Base-by-base conservation (phyloP, 2,113 vertebrate species). In the Lota lota region DNA sequence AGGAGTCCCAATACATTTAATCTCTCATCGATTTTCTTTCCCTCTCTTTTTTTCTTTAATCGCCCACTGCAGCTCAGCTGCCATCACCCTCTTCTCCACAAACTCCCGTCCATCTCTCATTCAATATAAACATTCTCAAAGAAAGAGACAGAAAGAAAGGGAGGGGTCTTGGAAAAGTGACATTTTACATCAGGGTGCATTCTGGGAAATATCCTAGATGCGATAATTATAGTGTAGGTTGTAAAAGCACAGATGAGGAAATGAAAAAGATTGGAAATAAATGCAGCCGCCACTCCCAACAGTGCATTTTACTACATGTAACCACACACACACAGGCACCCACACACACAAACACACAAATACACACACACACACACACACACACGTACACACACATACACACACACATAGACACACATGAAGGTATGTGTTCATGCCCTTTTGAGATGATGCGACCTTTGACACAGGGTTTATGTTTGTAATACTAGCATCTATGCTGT, bases 1-100 rank as follows among this genome's bases (percentile, higher is more conserved):
- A 87, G 85, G 87, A 88, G 69, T 82, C 86, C 75, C 88, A 85
- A 91, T 90, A 84, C 91, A 87, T 92, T 93, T 91, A 84, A 90
- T 90, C 83, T 87, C 68, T 77, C 87, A 92, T 92, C 75, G 91
- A 92, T 92, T 91, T 91, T 81, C 86, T 76, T 83, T 88, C 81
- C 78, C 79, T 76, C 73, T 78, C 72, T 80, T 63, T 86, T 88
- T 69, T 87, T 75, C 77, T 78, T 47, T 47, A 47, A 47, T 47
- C 40, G 40, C 79, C 81, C 72, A 75, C 71, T 72, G 76, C 75
- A 72, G 81, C 68, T 68, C 70, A 50, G 1, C 8, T 47, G 67
- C 79, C 86, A 85, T 83, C 82, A 72, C 78, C 84, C 81, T 79
- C 61, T 72, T 79, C 72, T 71, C 69, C 84, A 79, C 76, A 78